phyloP scores from a whole-genome alignment of 1,140 invertebrate genomes.

The Tenebrio molitor region DNA sequence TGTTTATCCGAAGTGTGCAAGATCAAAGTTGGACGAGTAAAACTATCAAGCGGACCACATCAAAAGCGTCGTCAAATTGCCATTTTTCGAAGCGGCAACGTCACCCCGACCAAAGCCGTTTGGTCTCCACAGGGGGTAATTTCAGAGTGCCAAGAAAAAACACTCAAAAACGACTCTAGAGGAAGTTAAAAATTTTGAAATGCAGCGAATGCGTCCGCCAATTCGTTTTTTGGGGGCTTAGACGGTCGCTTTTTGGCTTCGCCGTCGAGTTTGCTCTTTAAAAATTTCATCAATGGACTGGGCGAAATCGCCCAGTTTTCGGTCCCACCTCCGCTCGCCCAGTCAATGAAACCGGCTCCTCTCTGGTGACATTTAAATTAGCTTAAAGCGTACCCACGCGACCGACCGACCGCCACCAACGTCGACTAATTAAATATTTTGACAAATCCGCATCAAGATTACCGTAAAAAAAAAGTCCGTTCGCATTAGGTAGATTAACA shows the following conservation, averaged over 20 bases:
- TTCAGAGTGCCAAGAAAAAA: too few relatives aligned
- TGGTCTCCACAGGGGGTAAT: too few relatives aligned
- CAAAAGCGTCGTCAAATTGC: neutral
- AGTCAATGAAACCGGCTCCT: neutral
- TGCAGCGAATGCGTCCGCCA: too few relatives aligned
- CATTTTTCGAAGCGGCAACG: too few relatives aligned
- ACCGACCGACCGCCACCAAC: neutral
- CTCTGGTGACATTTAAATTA: slow-evolving; percentile 8
- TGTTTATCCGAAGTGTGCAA: neutral
- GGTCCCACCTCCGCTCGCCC: neutral
- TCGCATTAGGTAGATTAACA: slow-evolving; percentile 14
- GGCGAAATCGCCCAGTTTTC: neutral
- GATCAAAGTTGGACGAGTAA: slow-evolving; percentile 17
- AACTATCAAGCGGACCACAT: neutral
- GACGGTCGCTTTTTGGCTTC: too few relatives aligned
- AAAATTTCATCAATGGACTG: neutral
- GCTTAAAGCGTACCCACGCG: neutral
- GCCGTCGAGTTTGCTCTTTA: too few relatives aligned
- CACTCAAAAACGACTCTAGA: too few relatives aligned
- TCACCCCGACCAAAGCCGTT: too few relatives aligned
- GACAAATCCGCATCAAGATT: slow-evolving; percentile 11
- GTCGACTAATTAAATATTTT: slow-evolving; percentile 14
- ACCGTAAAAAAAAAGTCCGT: slow-evolving; percentile 1
- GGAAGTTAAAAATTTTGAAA: too few relatives aligned
- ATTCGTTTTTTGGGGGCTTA: too few relatives aligned